Evolutionary conservation across 1,140 invertebrate genomes (phyloP).

Genomic region (Megalopta genalis): DNA sequence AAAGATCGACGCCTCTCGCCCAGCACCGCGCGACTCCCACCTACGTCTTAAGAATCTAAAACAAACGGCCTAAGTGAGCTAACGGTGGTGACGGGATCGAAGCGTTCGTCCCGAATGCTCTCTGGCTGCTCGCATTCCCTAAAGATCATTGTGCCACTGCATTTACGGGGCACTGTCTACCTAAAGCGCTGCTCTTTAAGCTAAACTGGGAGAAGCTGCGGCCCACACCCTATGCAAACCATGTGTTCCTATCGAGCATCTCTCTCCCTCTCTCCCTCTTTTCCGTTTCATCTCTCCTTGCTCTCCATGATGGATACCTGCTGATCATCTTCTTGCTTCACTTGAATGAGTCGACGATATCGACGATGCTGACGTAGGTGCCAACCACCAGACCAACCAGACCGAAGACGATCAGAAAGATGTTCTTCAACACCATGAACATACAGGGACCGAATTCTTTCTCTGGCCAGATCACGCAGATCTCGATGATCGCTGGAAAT

Average conservation of each 20-base stretch:
- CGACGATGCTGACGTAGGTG: constrained; percentile 84
- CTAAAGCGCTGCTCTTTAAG: constrained; percentile 22
- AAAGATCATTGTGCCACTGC: constrained; percentile 22
- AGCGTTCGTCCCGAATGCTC: constrained; percentile 21
- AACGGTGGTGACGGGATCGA: constrained; percentile 7
- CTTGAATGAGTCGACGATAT: constrained; percentile 80
- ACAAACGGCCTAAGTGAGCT: constrained; percentile 6
- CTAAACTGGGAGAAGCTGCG: constrained; percentile 27
- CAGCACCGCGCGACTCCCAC: constrained; percentile 10
- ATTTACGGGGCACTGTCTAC: constrained; percentile 20
- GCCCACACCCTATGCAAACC: neutral
- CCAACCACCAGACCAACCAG: constrained; percentile 85
- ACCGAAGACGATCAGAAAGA: constrained; percentile 84
- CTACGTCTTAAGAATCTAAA: constrained; percentile 7
- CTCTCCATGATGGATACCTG: neutral
- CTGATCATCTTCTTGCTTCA: neutral
- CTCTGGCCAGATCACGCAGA: constrained; percentile 82
- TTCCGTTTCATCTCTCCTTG: neutral
- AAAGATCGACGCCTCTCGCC: neutral
- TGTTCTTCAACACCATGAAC: constrained; percentile 81
- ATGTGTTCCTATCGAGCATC: neutral
- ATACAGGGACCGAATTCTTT: constrained; percentile 76
- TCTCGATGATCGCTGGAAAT: constrained; percentile 91
- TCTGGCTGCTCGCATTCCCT: constrained; percentile 7
- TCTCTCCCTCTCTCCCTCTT: constrained; percentile 8